These are phyloP conservation scores for Spilosoma lubricipeda DNA, from an alignment of 2,888 invertebrate genomes.

Conservation along the genomic window DNA sequence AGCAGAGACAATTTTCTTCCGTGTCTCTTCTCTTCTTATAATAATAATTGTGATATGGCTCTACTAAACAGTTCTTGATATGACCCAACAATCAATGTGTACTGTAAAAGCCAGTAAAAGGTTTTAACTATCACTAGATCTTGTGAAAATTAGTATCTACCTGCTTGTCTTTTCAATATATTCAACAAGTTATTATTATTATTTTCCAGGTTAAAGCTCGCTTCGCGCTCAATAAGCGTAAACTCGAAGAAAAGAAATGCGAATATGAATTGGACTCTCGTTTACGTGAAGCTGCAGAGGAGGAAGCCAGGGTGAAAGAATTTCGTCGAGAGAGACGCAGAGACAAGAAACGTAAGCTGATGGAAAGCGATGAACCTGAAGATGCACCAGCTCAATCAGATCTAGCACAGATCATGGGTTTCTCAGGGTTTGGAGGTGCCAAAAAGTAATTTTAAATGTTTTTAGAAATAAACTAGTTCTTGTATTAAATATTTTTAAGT, in stretches of 20 bases:
- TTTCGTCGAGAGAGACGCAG: slow-evolving; percentile 94
- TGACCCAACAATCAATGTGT: not conserved
- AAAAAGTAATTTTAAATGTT: slow-evolving; percentile 87
- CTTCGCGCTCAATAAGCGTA: slow-evolving; percentile 96
- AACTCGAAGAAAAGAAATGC: slow-evolving; percentile 97
- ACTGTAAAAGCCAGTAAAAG: no score
- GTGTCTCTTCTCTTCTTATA: no score
- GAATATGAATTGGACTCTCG: slow-evolving; percentile 97
- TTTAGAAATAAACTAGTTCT: not conserved
- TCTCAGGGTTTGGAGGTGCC: slow-evolving; percentile 95
- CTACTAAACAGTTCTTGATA: not conserved
- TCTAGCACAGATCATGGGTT: slow-evolving; percentile 97
- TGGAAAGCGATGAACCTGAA: slow-evolving; percentile 83
- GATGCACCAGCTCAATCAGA: slow-evolving; percentile 88
- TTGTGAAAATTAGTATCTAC: no score
- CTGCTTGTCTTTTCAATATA: not conserved
- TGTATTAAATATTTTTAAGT: slow-evolving; percentile 19
- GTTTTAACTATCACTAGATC: no score
- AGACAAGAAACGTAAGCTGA: slow-evolving; percentile 94
- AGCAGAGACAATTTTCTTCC: no score
- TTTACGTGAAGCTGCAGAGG: slow-evolving; percentile 97
- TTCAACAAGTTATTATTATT: not conserved
- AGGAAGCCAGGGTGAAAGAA: slow-evolving; percentile 97
- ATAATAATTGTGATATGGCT: not conserved
- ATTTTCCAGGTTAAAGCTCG: slow-evolving; percentile 90